phyloP scores from a whole-genome alignment of 2,113 vertebrate genomes.

The Psophia crepitans region DNA sequence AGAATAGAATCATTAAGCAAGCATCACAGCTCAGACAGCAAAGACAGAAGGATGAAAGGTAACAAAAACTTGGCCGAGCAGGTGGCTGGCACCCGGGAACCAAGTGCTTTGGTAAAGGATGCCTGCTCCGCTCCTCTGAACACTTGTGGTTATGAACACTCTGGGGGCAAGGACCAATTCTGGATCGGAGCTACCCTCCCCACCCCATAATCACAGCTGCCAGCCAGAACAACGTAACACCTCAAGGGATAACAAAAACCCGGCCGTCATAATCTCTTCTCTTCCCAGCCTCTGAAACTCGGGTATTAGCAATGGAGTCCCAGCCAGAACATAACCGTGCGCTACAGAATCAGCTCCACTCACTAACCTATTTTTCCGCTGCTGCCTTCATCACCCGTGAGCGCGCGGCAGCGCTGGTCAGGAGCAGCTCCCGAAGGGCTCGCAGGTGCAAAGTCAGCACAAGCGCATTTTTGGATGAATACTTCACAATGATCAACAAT shows the following conservation, averaged over 20 bases:
- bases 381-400: not conserved
- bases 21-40: not conserved
- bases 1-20: no score
- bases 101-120: no score
- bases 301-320: not conserved
- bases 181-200: not conserved
- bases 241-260: not conserved
- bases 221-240: not conserved
- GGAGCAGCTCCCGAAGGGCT: not conserved
- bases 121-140: not conserved
- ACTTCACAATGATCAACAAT: not conserved
- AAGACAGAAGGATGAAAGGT: not conserved
- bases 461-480: not conserved
- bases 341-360: not conserved
- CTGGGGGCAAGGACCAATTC: not conserved
- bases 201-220: not conserved
- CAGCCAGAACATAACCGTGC: accelerated
- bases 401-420: not conserved
- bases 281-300: not conserved
- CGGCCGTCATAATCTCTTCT: not conserved
- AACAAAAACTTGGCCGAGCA: not conserved
- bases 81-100: not conserved
- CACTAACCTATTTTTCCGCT: not conserved
- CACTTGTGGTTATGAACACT: accelerated
- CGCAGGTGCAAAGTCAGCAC: not conserved